phyloP scores from a whole-genome alignment of 2,888 invertebrate genomes.

The Zaprionus bogoriensis region DNA sequence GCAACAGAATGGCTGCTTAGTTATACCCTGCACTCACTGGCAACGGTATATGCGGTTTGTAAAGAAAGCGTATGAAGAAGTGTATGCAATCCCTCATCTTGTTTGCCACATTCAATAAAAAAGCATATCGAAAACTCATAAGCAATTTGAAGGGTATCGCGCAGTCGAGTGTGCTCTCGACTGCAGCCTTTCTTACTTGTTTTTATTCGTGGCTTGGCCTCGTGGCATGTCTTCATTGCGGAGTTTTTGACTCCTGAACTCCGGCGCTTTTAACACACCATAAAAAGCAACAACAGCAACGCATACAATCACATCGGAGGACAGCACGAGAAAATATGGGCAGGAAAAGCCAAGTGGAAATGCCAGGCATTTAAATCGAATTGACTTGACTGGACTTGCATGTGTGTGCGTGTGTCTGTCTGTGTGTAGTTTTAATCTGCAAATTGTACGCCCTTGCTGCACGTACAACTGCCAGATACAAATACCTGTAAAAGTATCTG shows the following conservation, averaged over 20 bases:
- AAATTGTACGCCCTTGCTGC: constrained; percentile 67
- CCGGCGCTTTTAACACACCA: constrained; percentile 61
- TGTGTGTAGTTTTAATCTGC: constrained; percentile 65
- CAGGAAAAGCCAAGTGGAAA: constrained; percentile 76
- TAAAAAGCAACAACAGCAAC: constrained; percentile 50
- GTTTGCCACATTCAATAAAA: too few species aligned
- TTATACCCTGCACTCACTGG: too few species aligned
- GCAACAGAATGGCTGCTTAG: constrained; percentile 42
- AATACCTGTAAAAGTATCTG: constrained; percentile 68
- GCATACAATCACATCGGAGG: constrained; percentile 21
- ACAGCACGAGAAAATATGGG: constrained; percentile 56
- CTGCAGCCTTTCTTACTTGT: too few species aligned
- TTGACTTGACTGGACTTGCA: constrained; percentile 63
- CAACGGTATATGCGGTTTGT: too few species aligned
- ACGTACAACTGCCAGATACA: constrained; percentile 62
- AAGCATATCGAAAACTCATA: too few species aligned
- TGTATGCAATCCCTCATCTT: too few species aligned
- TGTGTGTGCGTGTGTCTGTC: constrained; percentile 5
- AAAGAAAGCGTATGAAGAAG: too few species aligned
- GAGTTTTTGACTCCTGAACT: constrained; percentile 69
- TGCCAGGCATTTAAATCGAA: constrained; percentile 78
- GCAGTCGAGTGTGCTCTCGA: too few species aligned
- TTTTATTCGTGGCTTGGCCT: constrained; percentile 48
- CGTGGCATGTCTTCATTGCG: constrained; percentile 61
- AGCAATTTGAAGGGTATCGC: too few species aligned